phyloP scores from a whole-genome alignment of 2,113 vertebrate species.

The Urocynchramus pylzowi region DNA sequence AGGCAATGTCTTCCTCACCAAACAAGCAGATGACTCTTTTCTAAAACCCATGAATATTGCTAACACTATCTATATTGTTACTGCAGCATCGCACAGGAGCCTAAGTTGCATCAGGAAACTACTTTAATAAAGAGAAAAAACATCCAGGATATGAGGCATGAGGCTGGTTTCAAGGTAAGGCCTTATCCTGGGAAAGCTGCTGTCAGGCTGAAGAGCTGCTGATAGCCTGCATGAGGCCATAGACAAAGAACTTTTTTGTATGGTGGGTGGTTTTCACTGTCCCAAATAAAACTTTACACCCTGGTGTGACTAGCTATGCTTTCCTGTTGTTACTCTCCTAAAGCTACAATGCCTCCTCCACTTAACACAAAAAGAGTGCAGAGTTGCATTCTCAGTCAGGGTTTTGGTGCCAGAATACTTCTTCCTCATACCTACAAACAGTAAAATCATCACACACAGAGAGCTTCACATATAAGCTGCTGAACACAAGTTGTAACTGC shows the following conservation, averaged over 20 bases:
- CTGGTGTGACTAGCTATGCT: neutral
- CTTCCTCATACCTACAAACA: neutral
- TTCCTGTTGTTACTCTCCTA: neutral
- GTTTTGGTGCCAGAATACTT: neutral
- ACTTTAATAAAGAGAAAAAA: neutral
- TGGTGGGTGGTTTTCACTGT: neutral
- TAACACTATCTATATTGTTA: neutral
- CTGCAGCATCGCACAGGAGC: neutral
- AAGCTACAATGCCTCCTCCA: neutral
- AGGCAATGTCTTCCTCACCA: neutral
- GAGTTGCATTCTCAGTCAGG: neutral
- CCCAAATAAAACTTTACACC: neutral
- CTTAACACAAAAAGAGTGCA: fast-evolving
- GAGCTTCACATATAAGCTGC: neutral
- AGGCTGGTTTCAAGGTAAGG: neutral
- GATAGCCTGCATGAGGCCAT: neutral
- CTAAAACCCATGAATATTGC: neutral
- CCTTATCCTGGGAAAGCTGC: neutral
- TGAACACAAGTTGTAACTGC: neutral
- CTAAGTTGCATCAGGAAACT: neutral
- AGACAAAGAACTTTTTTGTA: conserved; percentile 12
- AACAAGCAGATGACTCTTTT: neutral
- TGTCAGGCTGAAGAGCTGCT: neutral
- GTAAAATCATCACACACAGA: neutral
- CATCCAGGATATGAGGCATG: neutral